phyloP scores from a whole-genome alignment of 2,797 vertebrate genomes.

The Molossus molossus region DNA sequence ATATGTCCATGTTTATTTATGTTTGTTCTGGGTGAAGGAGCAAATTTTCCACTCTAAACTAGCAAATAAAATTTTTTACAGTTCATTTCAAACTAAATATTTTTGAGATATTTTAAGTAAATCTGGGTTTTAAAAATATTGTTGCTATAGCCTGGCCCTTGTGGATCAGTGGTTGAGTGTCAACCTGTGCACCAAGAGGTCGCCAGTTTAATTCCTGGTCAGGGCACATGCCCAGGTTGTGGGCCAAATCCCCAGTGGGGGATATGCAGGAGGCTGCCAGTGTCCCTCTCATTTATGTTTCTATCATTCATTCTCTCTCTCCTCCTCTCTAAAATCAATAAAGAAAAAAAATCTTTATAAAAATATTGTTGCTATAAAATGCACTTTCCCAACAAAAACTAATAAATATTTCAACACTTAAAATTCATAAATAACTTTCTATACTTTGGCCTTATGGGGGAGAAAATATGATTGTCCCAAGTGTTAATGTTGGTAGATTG shows the following conservation, averaged over 20 bases:
- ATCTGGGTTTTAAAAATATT: not conserved
- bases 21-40: not conserved
- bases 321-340: too few relatives aligned
- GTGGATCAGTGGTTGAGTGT: too few relatives aligned
- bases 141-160: not conserved
- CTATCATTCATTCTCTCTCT: too few relatives aligned
- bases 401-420: not conserved
- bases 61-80: not conserved
- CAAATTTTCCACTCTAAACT: not conserved
- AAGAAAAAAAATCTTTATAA: not conserved
- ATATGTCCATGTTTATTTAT: not conserved
- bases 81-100: conserved; percentile 31
- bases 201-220: too few relatives aligned
- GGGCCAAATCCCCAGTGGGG: too few relatives aligned
- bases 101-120: conserved; percentile 8
- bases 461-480: not conserved
- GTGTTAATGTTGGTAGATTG: not conserved
- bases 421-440: not conserved
- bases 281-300: too few relatives aligned
- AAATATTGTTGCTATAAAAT: conserved; percentile 17
- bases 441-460: not conserved
- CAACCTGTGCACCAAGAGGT: too few relatives aligned
- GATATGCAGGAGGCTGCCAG: too few relatives aligned
- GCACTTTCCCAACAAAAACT: not conserved
- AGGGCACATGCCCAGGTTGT: too few relatives aligned